Evolutionary conservation across 2,888 invertebrate species (phyloP), one percentile per base, ranked within the genome.

Genomic region (Morpho deidamia): DNA sequence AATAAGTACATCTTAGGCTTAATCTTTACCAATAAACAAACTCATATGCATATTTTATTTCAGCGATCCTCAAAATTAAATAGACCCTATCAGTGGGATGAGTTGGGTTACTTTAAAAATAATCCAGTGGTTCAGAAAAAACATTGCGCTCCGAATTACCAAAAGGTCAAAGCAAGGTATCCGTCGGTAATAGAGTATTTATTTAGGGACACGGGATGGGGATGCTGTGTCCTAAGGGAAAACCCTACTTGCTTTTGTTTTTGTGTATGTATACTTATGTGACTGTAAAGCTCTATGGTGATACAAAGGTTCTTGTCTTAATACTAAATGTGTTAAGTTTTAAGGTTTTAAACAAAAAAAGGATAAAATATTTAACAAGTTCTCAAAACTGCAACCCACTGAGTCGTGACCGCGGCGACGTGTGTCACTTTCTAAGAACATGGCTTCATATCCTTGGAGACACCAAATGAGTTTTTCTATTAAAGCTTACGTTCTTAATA

Each of bases 1-100:
- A 39, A 11, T 11, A n/a, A 1, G 8, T 9, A 8, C 7, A 43
- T 43, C 32, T 43, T 43, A 1, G 23, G n/a, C 8, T 7, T 14
- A 32, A n/a, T 39, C n/a, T 1, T 39, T 32, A 38, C 23, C 12
- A 32, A 39, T 47, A 23, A 41, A 33, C 10, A 40, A 39, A 34
- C 38, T 33, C 40, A 0, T n/a, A 11, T 71, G 70, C 66, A 69
- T 71, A 69, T 71, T 69, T 68, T 72, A 66, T 64, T 61, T 14
- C 38, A n/a, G 11, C 34, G 7, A n/a, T 9, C 11, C 35, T 34
- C 39, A 40, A 47, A 54, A 11, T 44, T 47, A 53, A 46, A 52
- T 39, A 23, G 9, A 32, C 8, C 11, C 14, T 51, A 55, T 34
- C 37, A 12, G 23, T 37, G 42, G 39, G 35, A 45, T 11, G 38